phyloP scores from a whole-genome alignment of 2,113 vertebrate species.

The Alectura lathami region DNA sequence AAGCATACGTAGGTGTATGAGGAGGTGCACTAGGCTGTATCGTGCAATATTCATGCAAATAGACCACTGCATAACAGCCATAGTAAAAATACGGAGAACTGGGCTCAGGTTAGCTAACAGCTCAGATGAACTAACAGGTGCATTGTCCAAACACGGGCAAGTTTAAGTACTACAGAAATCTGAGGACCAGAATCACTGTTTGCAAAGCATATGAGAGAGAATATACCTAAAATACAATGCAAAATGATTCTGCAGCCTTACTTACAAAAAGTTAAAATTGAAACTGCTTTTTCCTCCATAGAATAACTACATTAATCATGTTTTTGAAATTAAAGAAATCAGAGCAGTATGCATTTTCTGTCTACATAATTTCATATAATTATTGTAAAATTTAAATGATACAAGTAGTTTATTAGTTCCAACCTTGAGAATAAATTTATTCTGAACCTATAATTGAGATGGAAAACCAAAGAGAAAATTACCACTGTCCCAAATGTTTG shows the following conservation, averaged over 20 bases:
- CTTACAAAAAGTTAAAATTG: not conserved
- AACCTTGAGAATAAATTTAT: not conserved
- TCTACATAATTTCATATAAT: not conserved
- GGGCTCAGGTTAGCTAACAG: not conserved
- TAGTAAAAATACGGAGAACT: not conserved
- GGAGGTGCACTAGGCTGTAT: not conserved
- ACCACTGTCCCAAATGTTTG: not conserved
- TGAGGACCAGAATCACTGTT: not conserved
- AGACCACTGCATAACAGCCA: not conserved
- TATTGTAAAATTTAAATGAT: not conserved
- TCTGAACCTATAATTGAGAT: not conserved
- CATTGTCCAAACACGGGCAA: not conserved
- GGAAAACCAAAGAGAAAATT: not conserved
- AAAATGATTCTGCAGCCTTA: not conserved
- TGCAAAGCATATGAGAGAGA: not conserved
- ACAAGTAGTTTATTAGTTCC: constrained; percentile 1
- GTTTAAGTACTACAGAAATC: not conserved
- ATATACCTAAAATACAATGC: not conserved
- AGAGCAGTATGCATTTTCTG: not conserved
- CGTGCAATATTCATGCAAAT: not conserved
- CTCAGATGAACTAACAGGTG: not conserved
- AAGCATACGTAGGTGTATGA: not conserved
- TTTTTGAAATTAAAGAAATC: not conserved
- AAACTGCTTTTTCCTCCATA: not conserved
- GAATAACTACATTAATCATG: not conserved